These are phyloP conservation scores for Himalopsyche tibetana DNA, from an alignment of 2,888 invertebrate genomes.

Conservation along the genomic window DNA sequence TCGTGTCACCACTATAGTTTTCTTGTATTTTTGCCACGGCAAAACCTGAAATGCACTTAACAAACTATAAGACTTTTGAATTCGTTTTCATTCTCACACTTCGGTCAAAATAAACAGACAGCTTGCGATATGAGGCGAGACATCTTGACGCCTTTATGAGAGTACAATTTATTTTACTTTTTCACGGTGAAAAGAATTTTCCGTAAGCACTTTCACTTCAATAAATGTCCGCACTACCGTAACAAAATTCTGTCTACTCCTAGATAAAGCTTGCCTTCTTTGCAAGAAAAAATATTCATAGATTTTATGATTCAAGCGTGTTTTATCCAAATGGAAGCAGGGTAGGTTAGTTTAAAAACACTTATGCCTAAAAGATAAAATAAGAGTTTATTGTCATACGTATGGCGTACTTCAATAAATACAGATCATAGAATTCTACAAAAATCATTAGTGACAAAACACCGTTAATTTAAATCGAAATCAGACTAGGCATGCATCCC, in stretches of 20 bases:
- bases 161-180: constrained; percentile 60
- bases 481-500: constrained; percentile 8
- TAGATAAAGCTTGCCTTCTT: constrained; percentile 3
- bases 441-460: background rate
- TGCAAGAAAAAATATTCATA: background rate
- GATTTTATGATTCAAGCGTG: too few species aligned
- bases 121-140: background rate
- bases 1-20: too few species aligned
- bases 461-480: background rate
- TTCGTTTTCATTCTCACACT: background rate
- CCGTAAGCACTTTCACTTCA: constrained; percentile 50
- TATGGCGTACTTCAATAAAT: too few species aligned
- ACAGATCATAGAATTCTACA: too few species aligned
- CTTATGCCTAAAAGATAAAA: too few species aligned
- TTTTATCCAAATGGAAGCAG: too few species aligned
- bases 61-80: too few species aligned
- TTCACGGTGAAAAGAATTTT: constrained; percentile 55
- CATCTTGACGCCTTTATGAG: constrained; percentile 10
- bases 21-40: too few species aligned
- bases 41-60: too few species aligned
- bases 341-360: too few species aligned
- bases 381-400: too few species aligned
- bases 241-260: background rate
- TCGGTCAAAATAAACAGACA: background rate
- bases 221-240: constrained; percentile 12